Base-by-base conservation (phyloP, 2,797 vertebrate genomes). In the Lutjanus campechanus region DNA sequence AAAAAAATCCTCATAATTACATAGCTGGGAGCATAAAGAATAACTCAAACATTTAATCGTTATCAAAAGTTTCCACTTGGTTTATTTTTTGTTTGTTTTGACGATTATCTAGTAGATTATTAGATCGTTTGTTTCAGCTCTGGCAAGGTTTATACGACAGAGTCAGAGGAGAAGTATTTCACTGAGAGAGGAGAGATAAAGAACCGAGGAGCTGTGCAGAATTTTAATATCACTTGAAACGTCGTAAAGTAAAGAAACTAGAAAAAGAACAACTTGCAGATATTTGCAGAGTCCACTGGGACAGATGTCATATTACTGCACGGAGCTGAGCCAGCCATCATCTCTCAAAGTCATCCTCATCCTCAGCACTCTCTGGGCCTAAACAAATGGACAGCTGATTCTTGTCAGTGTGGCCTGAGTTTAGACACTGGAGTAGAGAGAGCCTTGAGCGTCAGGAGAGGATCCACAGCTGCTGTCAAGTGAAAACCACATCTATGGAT, bases 381-480 rank as follows among this genome's bases (percentile, higher is more conserved):
- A 85, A 89, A 92, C 82, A 89, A 49, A 76, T 7, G 13, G 60
- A 79, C 89, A 89, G 88, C 84, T 88, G 89, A 90, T 70, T 85
- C 81, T 68, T 74, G 80, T 91, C 89, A 86, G 77, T 59, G 44
- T 46, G 75, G 81, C 70, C 56, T 22, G 65, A 78, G 87, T 90
- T 90, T 90, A 85, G 75, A 88, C 86, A 76, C 69, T n/a, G 68
- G 19, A 63, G 72, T 4, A 16, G 64, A 66, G 44, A 79, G 56
- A 85, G 76, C 55, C 71, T 0, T 6, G 47, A 77, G 88, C 41
- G 89, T 82, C 75, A 60, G 72, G 51, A 84, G 90, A 92, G 64
- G 81, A 81, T 69, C 60, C 64, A 62, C 91, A 93, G 91, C 91
- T 91, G 88, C 73, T 80, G 65, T 69, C 46, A 0, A 49, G 46